These are phyloP conservation scores for Tethya wilhelma DNA, from an alignment of 37 sponge, comb jelly and placozoan species.

Conservation along the genomic window DNA sequence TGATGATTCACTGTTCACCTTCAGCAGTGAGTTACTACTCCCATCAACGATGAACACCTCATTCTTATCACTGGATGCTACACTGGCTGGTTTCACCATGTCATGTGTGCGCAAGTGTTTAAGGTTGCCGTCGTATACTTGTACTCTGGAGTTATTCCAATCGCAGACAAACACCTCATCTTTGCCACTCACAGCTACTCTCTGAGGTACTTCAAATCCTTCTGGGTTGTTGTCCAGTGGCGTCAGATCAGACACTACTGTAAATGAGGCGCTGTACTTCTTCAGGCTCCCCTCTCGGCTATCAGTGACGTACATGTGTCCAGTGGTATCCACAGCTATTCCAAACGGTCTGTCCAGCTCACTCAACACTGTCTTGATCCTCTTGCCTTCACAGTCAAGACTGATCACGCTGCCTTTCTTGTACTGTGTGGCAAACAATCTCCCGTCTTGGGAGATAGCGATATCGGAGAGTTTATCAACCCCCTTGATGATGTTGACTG, in stretches of 20 bases:
- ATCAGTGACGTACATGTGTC: background rate
- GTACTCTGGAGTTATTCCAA: background rate
- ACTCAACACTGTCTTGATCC: background rate
- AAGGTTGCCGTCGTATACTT: background rate
- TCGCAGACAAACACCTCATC: slow-evolving; percentile 8
- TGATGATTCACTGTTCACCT: background rate
- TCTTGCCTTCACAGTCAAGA: background rate
- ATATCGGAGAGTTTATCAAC: slow-evolving; percentile 6
- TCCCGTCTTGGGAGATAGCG: background rate
- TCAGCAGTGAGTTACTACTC: background rate
- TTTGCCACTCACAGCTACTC: background rate
- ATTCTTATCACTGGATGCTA: background rate
- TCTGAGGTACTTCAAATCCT: background rate
- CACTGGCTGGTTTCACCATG: background rate
- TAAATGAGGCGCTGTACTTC: background rate
- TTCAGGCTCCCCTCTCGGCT: background rate
- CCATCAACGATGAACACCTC: background rate
- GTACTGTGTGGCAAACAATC: background rate
- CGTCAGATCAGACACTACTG: background rate
- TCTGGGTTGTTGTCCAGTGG: background rate
- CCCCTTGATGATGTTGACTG: background rate
- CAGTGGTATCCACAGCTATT: background rate
- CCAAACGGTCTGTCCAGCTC: background rate
- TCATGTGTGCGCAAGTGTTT: background rate
- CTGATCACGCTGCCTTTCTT: background rate